Evolutionary conservation across 92 coral and sea anemone genomes (phyloP), one percentile per base, ranked within the genome.

Genomic region (Micromussa lordhowensis): DNA sequence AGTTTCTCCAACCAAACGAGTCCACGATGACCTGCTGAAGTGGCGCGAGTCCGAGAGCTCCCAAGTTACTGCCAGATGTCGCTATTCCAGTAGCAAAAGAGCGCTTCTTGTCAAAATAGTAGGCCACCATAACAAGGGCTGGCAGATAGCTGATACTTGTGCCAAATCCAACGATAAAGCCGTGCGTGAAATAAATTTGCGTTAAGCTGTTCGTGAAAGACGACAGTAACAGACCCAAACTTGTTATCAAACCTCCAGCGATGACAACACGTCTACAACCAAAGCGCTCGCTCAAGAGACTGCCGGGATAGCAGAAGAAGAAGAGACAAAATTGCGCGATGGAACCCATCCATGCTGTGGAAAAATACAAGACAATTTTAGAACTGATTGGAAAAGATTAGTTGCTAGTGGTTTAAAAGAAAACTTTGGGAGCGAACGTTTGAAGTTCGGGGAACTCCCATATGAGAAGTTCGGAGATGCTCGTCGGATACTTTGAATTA

Each of bases 341-440:
- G 38, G 99, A 98, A 24, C 98, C 98, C 1, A 98, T 98, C 99
- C 99, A 98, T 74, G 99, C 99, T 98, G 92, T 53, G 49, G 40
- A 32, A 73, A 24, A 79, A 22, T 21, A 34, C 30, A 22, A 22
- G 1, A 30, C 55, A 24, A 58, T 29, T 28, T 1, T 32, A 6
- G 15, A 21, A 38, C 10, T 72, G 17, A 24, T 18, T 5, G 0
- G 68, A 24, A 11, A 5, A 61, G 10, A 61, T n/a, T 22, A 61
- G 68, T 26, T 61, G 30, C 68, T 61, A 61, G 5, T 6, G 30
- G 68, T 11, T 44, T 44, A 44, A 44, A 44, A 44, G 51, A 44
- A 1, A 44, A 44, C 10, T 44, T 8, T 12, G 51, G 51, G 13
- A 9, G 10, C 51, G 51, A 44, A 44, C 1, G 51, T 44, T 8